phyloP scores from a whole-genome alignment of 2,797 vertebrate genomes.

The Psittacula derbiana region DNA sequence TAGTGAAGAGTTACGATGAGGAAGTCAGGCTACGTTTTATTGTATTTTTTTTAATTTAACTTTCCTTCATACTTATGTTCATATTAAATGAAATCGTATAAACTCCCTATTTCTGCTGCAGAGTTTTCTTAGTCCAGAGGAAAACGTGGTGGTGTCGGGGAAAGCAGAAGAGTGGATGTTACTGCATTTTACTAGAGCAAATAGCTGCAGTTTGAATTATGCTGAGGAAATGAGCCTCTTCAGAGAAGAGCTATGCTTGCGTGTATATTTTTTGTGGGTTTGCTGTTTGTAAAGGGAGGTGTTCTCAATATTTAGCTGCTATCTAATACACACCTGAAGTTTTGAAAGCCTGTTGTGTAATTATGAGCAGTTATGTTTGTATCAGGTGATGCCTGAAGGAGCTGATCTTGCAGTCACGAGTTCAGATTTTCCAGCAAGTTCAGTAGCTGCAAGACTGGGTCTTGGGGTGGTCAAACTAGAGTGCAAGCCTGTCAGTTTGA shows the following conservation, averaged over 20 bases:
- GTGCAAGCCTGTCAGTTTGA: neutral
- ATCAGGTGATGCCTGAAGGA: neutral
- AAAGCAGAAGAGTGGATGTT: fast-evolving
- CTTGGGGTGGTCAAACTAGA: neutral
- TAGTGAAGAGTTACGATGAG: fast-evolving
- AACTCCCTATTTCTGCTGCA: fast-evolving
- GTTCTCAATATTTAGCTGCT: neutral
- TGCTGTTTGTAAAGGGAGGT: neutral
- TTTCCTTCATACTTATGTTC: fast-evolving
- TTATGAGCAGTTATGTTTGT: neutral
- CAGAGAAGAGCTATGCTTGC: fast-evolving
- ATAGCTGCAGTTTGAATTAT: neutral
- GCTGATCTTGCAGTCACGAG: neutral
- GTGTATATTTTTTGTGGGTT: neutral
- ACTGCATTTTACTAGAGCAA: fast-evolving
- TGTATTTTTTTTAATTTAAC: neutral
- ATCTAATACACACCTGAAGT: fast-evolving
- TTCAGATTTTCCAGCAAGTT: neutral
- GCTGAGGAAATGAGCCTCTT: neutral
- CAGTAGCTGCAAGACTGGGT: neutral
- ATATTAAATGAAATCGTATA: neutral
- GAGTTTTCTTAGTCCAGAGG: neutral
- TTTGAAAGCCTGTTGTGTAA: neutral
- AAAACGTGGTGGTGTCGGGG: neutral
- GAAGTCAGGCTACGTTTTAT: neutral